Percentiles rank a stretch among this genome's conserved stretches.
Evolutionary conservation across 1,140 invertebrate species (phyloP).

Genomic region (Euura saliciscinereae): DNA sequence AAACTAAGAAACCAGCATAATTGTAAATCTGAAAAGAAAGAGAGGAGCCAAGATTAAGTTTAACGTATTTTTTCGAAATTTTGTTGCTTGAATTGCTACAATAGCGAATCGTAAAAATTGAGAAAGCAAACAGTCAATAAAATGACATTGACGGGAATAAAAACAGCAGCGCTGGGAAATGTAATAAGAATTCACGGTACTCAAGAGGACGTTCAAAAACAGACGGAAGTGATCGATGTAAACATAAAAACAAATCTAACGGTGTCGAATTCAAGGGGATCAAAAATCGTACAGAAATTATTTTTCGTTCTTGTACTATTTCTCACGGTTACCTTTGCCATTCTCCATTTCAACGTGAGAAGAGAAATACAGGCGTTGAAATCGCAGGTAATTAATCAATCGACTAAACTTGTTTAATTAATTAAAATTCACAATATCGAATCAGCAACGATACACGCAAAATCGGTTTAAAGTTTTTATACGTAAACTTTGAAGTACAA

Average conservation of each 20-base stretch:
- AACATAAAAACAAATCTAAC: constrained; percentile 48
- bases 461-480: background rate
- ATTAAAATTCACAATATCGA: too few species aligned
- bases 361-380: constrained; percentile 36
- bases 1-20: too few species aligned
- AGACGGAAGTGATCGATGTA: constrained; percentile 41
- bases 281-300: constrained; percentile 37
- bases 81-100: too few species aligned
- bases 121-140: background rate
- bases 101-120: background rate
- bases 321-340: constrained; percentile 26
- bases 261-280: constrained; percentile 37
- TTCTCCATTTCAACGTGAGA: constrained; percentile 32
- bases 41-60: too few species aligned
- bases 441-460: too few species aligned
- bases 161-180: background rate
- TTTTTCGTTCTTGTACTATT: constrained; percentile 29
- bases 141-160: background rate
- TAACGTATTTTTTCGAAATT: too few species aligned
- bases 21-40: too few species aligned
- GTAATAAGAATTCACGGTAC: background rate
- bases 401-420: background rate
- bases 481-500: background rate
- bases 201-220: background rate
- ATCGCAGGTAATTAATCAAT: constrained; percentile 36